These are phyloP conservation scores for Scomberomorus guttatus DNA, from an alignment of 2,797 vertebrate genomes.

Conservation along the genomic window DNA sequence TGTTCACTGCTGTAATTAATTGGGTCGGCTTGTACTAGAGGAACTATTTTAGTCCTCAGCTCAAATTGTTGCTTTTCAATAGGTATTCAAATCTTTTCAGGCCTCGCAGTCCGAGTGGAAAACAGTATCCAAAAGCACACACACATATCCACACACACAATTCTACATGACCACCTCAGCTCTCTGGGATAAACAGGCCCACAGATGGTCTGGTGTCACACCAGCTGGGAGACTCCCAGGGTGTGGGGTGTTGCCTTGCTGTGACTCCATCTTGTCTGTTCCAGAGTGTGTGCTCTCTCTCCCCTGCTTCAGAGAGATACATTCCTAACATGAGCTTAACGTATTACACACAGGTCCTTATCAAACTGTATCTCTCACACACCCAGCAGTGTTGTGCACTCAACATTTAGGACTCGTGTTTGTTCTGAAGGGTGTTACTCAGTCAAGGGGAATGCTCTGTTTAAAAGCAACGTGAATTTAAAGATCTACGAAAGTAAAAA, in stretches of 20 bases:
- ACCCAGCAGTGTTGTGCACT: background rate
- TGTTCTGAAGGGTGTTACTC: slow-evolving; percentile 54
- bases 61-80: slow-evolving; percentile 53
- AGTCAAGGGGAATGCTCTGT: background rate
- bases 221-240: slow-evolving; percentile 76
- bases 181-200: slow-evolving; percentile 74
- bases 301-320: slow-evolving; percentile 38
- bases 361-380: slow-evolving; percentile 12
- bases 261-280: slow-evolving; percentile 78
- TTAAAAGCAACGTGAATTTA: background rate
- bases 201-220: slow-evolving; percentile 82
- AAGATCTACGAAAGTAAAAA: background rate
- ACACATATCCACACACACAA: slow-evolving; percentile 29
- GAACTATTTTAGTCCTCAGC: slow-evolving; percentile 54
- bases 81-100: slow-evolving; percentile 23
- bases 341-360: slow-evolving; percentile 40
- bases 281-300: slow-evolving; percentile 41
- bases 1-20: slow-evolving; percentile 49
- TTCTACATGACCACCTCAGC: slow-evolving; percentile 63
- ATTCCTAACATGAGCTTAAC: slow-evolving; percentile 43
- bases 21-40: slow-evolving; percentile 45
- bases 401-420: slow-evolving; percentile 26
- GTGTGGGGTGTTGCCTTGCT: slow-evolving; percentile 74
- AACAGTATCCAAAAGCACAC: slow-evolving; percentile 52
- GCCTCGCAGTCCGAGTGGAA: slow-evolving; percentile 31